phyloP scores from a whole-genome alignment of 2,888 invertebrate species.

The Dioctria linearis region DNA sequence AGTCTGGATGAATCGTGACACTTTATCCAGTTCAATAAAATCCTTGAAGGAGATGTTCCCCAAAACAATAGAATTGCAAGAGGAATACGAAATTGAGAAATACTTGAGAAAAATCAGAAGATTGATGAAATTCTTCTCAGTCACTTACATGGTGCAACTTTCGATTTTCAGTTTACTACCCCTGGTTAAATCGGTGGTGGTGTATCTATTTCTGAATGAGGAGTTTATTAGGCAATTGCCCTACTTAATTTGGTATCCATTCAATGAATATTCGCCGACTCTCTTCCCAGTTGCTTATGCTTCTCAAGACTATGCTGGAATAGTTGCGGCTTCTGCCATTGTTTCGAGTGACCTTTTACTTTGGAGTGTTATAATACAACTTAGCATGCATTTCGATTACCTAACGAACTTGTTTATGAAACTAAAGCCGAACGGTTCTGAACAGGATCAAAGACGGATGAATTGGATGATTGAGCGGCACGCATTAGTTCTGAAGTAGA shows the following conservation, averaged over 20 bases:
- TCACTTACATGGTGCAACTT: slow-evolving; percentile 63
- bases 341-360: slow-evolving; percentile 66
- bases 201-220: slow-evolving; percentile 46
- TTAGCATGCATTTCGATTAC: slow-evolving; percentile 67
- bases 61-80: slow-evolving; percentile 60
- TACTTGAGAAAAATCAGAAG: slow-evolving; percentile 60
- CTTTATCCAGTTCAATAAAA: slow-evolving; percentile 62
- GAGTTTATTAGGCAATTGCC: slow-evolving; percentile 52
- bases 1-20: slow-evolving; percentile 62
- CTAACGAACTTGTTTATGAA: slow-evolving; percentile 60
- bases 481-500: slow-evolving; percentile 61
- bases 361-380: slow-evolving; percentile 64
- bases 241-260: slow-evolving; percentile 60
- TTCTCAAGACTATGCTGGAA: slow-evolving; percentile 63
- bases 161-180: slow-evolving; percentile 66
- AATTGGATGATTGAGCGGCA: slow-evolving; percentile 62
- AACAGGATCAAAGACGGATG: slow-evolving; percentile 61
- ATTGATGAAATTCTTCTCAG: slow-evolving; percentile 62
- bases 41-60: slow-evolving; percentile 64
- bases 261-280: slow-evolving; percentile 58
- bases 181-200: slow-evolving; percentile 46
- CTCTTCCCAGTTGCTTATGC: slow-evolving; percentile 63
- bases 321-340: slow-evolving; percentile 63
- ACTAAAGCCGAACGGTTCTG: slow-evolving; percentile 58
- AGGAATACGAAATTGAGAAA: slow-evolving; percentile 57